phyloP scores from a whole-genome alignment of 2,113 vertebrate species.

The Megaleporinus macrocephalus region DNA sequence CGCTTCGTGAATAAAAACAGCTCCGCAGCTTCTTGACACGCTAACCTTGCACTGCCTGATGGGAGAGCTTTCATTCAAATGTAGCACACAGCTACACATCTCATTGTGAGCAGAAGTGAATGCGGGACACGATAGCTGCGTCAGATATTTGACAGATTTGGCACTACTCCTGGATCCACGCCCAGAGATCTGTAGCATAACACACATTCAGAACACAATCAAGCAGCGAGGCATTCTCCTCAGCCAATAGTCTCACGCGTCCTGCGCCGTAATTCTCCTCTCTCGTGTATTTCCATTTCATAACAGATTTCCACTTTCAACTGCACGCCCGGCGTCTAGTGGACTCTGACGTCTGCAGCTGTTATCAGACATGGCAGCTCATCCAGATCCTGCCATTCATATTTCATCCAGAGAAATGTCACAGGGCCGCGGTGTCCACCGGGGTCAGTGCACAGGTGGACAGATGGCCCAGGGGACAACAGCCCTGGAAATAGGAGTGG shows the following conservation, averaged over 20 bases:
- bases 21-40: constrained; percentile 25
- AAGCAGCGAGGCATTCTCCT: constrained; percentile 12
- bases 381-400: constrained; percentile 49
- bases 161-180: constrained; percentile 21
- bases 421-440: constrained; percentile 38
- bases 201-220: constrained; percentile 27
- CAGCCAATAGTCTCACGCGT: constrained; percentile 8
- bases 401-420: constrained; percentile 57
- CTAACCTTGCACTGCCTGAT: constrained; percentile 17
- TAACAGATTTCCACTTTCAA: constrained; percentile 27
- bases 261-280: constrained; percentile 26
- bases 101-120: constrained; percentile 34
- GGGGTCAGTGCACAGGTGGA: constrained; percentile 41
- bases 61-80: constrained; percentile 46
- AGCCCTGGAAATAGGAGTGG: constrained; percentile 43
- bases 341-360: constrained; percentile 29
- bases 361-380: constrained; percentile 49
- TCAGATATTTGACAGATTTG: constrained; percentile 47
- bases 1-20: constrained; percentile 27
- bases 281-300: constrained; percentile 17
- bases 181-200: constrained; percentile 30
- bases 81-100: constrained; percentile 28
- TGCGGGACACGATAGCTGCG: constrained; percentile 39
- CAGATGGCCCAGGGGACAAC: constrained; percentile 42
- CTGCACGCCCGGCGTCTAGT: constrained; percentile 15